Evolutionary conservation across 2,888 invertebrate species (phyloP), one percentile per base, ranked within the genome.

Genomic region (Cerastoderma edule): DNA sequence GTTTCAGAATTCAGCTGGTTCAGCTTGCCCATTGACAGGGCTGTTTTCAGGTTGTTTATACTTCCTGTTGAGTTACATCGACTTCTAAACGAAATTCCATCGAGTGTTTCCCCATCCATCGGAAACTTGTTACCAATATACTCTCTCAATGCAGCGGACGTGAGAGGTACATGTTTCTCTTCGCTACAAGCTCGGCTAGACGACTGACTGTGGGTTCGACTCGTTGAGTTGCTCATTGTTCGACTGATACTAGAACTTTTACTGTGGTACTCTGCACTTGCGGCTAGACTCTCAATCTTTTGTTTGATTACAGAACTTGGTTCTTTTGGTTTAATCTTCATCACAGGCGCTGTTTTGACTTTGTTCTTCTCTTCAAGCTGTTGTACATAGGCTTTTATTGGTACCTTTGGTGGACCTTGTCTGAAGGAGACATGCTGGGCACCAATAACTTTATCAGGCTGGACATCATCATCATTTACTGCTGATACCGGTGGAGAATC

Each of bases 371-470:
- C 86, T 69, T 90, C 90, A 19, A 90, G 72, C 53, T 83, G 80
- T 69, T 88, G 87, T 4, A 90, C 88, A 83, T 85, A 87, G 53
- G 83, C 83, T 72, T 86, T 86, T 33, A 90, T 89, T 10, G 88
- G 87, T 22, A 83, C 78, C 57, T 84, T 83, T 2, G 82, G 78
- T 16, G 72, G 56, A 8, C 64, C 19, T n/a, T 39, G 46, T 63
- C 30, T 24, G n/a, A n/a, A n/a, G n/a, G n/a, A n/a, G n/a, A n/a
- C n/a, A n/a, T n/a, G n/a, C n/a, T n/a, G n/a, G n/a, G n/a, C n/a
- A 33, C 33, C 8, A 22, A 22, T 30, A 24, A 22, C n/a, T 1
- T 10, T 27, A 50, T 50, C 22, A 10, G 22, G 10, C n/a, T 10
- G 1, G 16, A 1, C 3, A 39, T 16, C n/a, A 24, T 67, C 54